Base-by-base conservation (phyloP, 1,140 invertebrate genomes). In the Aphis craccivora region DNA sequence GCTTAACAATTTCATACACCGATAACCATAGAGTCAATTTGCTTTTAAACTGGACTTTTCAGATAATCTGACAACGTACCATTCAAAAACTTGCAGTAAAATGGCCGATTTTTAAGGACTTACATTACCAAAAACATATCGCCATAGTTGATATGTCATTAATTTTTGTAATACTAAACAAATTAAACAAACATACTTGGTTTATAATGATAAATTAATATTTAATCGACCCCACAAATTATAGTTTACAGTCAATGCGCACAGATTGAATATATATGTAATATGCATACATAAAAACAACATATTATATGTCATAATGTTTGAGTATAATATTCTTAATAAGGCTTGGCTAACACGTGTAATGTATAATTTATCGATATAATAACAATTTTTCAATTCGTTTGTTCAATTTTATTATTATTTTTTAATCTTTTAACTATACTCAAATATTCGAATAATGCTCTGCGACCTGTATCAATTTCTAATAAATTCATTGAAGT, bases 1-100 rank as follows among this genome's bases (percentile, higher is more conserved):
- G 88, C 88, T 55, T 40, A 55, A 55, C 88, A 40, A 55, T 89
- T 89, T 55, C 51, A 89, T 89, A 89, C 87, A 89, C 7, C 51
- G 22, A 11, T 89, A 37, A 22, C 9, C 51, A 89, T 51, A 53
- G 2, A 53, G 88, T 89, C 88, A 53, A 89, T 89, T 89, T 55
- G 14, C 51, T 23, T 23, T 55, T 35, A 37, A 89, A 89, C 35
- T 37, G 35, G 35, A 3, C 48, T 30, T 89, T 53, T 25, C 88
- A 1, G 23, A 23, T 55, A 25, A 40, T 89, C 88, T 35, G 35
- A 40, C 8, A 83, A 37, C 20, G 7, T 37, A 89, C n/a, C 20
- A 9, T 89, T 53, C 87, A 51, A 53, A 23, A 89, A 89, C 30
- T 89, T 53, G 23, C 37, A 9, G 18, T 43, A 51, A 48, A n/a